These are phyloP conservation scores for Crocodylus rhombifer DNA, from an alignment of 2,797 vertebrate species.

Conservation along the genomic window DNA sequence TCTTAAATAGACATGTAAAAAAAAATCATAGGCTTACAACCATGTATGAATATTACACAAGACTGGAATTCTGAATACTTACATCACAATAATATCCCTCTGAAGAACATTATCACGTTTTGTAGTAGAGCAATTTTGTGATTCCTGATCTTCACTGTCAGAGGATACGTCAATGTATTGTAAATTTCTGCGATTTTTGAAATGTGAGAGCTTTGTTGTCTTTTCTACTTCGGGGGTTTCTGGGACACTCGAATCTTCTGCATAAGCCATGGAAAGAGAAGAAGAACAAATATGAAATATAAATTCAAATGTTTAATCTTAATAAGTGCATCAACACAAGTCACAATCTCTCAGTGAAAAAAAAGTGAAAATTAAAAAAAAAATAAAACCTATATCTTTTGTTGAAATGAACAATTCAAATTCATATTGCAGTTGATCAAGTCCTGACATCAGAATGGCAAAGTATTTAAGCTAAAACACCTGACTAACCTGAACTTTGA, in stretches of 20 bases:
- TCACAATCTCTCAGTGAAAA: background rate
- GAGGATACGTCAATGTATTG: conserved; percentile 77
- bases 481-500: background rate
- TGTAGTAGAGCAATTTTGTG: conserved; percentile 8
- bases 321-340: background rate
- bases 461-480: background rate
- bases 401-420: background rate
- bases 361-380: background rate
- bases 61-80: conserved; percentile 42
- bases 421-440: too few species aligned
- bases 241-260: conserved; percentile 79
- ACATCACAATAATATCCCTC: conserved; percentile 74
- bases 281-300: background rate
- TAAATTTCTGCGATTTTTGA: conserved; percentile 71
- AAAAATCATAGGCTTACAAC: background rate
- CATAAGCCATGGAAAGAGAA: conserved; percentile 27
- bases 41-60: background rate
- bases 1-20: background rate
- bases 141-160: conserved; percentile 79
- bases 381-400: background rate
- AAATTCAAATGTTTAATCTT: background rate
- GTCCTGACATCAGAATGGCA: too few species aligned
- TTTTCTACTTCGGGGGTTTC: conserved; percentile 86
- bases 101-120: conserved; percentile 26
- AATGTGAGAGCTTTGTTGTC: conserved; percentile 54